Percentiles rank a stretch among this genome's conserved stretches.
These are phyloP conservation scores for Halisarca cf. caerulea DNA, from an alignment of 37 sponge, comb jelly and placozoan species.

Conservation along the genomic window DNA sequence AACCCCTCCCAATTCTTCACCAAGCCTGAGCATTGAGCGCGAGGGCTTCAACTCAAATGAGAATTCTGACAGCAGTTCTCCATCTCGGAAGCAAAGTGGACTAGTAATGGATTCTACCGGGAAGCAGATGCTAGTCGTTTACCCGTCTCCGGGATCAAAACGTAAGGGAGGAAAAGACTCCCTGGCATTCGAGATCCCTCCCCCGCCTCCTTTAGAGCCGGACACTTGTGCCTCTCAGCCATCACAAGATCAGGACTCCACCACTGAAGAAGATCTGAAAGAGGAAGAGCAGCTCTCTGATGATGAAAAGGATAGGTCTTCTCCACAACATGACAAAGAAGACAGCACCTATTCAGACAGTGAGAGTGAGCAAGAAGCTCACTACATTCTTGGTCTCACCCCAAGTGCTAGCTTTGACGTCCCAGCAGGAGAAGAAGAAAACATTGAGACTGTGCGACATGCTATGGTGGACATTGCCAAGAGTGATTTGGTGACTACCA, in stretches of 20 bases:
- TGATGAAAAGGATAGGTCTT: background rate
- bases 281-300: background rate
- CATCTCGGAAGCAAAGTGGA: background rate
- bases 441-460: background rate
- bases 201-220: conserved; percentile 42
- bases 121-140: conserved; percentile 42
- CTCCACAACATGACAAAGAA: background rate
- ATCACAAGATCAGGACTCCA: background rate
- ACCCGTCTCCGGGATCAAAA: conserved; percentile 40
- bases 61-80: background rate
- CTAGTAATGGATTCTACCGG: background rate
- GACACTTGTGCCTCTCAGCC: background rate
- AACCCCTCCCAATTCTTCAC: background rate
- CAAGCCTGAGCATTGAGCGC: background rate
- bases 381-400: conserved; percentile 16
- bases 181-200: conserved; percentile 59
- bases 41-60: background rate
- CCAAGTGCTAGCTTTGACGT: conserved; percentile 23
- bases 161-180: background rate
- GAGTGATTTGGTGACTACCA: conserved; percentile 1
- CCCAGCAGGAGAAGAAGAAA: background rate
- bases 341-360: background rate
- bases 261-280: background rate
- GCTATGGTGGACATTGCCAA: background rate
- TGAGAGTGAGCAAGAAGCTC: background rate